phyloP scores from a whole-genome alignment of 64 coral and sea anemone genomes.

The Pocillopora damicornis region DNA sequence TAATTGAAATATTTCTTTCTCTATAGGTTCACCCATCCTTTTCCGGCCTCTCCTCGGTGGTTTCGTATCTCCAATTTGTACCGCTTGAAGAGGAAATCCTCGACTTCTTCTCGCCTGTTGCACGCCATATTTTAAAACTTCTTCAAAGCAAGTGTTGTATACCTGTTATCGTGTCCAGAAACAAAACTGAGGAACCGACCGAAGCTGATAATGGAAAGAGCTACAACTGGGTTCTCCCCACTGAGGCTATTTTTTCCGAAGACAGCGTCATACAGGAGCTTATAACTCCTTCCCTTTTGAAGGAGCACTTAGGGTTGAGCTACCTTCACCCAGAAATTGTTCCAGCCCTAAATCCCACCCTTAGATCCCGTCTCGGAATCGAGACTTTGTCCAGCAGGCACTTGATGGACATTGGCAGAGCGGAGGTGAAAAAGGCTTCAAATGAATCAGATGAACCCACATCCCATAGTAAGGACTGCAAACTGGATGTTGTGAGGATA shows the following conservation, averaged over 20 bases:
- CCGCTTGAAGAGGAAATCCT: conserved; percentile 89
- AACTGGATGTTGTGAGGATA: conserved; percentile 3
- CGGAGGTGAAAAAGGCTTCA: conserved; percentile 43
- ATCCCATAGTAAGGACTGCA: not conserved
- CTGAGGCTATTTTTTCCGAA: conserved; percentile 63
- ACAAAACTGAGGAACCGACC: not conserved
- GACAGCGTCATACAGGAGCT: conserved; percentile 41
- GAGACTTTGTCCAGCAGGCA: conserved; percentile 68
- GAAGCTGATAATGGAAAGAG: not conserved
- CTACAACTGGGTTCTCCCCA: conserved; percentile 69
- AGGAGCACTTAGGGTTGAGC: conserved; percentile 53
- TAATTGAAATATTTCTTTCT: not conserved
- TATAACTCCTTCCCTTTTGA: conserved; percentile 38
- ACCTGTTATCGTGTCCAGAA: conserved; percentile 19
- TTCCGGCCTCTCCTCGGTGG: conserved; percentile 53
- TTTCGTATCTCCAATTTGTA: conserved; percentile 75
- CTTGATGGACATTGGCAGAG: conserved; percentile 74
- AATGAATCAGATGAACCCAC: not conserved
- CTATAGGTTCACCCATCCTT: conserved; percentile 64
- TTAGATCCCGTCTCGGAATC: conserved; percentile 72
- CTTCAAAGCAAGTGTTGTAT: conserved; percentile 73
- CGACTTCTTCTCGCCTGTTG: conserved; percentile 85
- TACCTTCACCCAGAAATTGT: conserved; percentile 71
- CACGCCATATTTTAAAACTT: conserved; percentile 58
- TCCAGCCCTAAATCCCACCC: conserved; percentile 57